These are phyloP conservation scores for Elachura formosa DNA, from an alignment of 2,113 vertebrate species.

Conservation along the genomic window DNA sequence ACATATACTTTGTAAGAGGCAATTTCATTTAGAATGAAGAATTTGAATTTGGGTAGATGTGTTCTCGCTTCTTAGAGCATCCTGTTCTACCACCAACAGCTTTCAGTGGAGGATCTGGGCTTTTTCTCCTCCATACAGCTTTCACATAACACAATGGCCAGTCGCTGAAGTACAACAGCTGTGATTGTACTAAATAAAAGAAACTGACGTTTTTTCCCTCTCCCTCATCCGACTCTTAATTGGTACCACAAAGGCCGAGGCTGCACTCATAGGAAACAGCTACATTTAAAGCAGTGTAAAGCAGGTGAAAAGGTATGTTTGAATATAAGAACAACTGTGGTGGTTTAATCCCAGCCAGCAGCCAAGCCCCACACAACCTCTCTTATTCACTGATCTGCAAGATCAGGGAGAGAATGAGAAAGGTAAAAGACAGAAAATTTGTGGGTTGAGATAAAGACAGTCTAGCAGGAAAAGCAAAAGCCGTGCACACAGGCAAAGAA, in stretches of 20 bases:
- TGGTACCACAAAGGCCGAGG: neutral
- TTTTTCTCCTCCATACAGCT: neutral
- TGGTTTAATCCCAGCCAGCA: neutral
- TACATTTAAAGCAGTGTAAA: neutral
- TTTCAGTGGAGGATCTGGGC: neutral
- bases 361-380: neutral
- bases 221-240: neutral
- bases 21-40: neutral
- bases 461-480: neutral
- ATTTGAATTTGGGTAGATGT: neutral
- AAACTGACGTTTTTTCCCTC: neutral
- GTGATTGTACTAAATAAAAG: neutral
- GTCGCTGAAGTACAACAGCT: neutral
- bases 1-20: fast-evolving
- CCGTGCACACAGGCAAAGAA: neutral
- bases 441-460: neutral
- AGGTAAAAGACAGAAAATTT: neutral
- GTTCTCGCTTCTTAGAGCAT: neutral
- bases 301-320: neutral
- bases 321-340: neutral
- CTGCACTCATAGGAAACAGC: neutral
- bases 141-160: neutral
- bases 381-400: neutral
- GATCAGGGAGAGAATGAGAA: neutral
- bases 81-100: neutral